Percentiles rank a stretch among this genome's conserved stretches.
phyloP scores from a whole-genome alignment of 2,797 vertebrate genomes.

The Sebastolobus alascanus region DNA sequence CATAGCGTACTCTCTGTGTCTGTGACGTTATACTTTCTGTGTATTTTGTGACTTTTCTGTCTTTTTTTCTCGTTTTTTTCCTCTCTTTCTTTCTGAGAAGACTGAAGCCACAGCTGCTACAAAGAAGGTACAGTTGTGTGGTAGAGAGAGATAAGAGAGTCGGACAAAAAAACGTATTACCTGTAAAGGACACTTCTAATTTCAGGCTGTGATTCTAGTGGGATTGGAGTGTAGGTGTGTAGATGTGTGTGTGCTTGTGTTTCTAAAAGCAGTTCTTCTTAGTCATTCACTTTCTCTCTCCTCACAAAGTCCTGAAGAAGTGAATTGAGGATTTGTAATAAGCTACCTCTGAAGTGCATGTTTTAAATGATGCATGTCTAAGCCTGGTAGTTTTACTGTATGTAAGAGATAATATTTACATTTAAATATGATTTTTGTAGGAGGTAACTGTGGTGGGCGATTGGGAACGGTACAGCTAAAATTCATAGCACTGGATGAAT shows the following conservation, averaged over 20 bases:
- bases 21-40: not conserved
- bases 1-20: not conserved
- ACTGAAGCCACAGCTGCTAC: constrained; percentile 66
- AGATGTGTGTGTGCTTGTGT: not conserved
- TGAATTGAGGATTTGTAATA: not conserved
- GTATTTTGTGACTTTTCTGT: constrained; percentile 33
- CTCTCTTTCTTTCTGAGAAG: constrained; percentile 59
- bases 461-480: too few species aligned
- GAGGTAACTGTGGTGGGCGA: too few species aligned
- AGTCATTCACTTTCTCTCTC: not conserved
- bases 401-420: not conserved
- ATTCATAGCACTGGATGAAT: too few species aligned
- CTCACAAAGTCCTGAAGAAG: not conserved
- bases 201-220: constrained; percentile 5
- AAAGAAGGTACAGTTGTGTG: constrained; percentile 75
- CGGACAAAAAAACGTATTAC: not conserved
- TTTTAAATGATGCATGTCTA: not conserved
- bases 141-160: constrained; percentile 27
- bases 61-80: constrained; percentile 17
- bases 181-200: constrained; percentile 37
- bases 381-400: not conserved
- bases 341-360: not conserved
- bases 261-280: not conserved
- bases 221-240: not conserved
- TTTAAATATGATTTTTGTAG: too few species aligned